These are phyloP conservation scores for Penaeus vannamei DNA, from an alignment of 1,140 invertebrate species.

Conservation along the genomic window DNA sequence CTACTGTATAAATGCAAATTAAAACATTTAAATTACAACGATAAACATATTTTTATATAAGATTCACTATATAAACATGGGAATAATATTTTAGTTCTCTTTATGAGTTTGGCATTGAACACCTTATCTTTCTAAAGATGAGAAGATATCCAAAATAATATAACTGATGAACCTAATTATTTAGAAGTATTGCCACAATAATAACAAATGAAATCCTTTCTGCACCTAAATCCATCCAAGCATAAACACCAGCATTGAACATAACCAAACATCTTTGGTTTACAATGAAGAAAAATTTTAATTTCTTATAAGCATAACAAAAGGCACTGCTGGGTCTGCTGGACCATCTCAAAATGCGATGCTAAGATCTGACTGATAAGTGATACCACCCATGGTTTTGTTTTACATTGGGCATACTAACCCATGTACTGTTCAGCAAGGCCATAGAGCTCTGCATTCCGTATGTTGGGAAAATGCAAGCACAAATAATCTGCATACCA, in stretches of 20 bases:
- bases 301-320: no score
- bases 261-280: conserved; percentile 37
- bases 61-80: conserved; percentile 59
- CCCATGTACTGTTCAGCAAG: no score
- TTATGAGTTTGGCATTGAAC: conserved; percentile 32
- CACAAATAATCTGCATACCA: no score
- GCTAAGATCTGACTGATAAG: no score
- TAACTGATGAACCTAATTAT: conserved; percentile 23
- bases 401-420: no score
- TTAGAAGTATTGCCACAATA: conserved; percentile 42
- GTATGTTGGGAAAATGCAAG: no score
- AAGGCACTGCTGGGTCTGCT: no score
- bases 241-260: background rate
- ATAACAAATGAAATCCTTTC: conserved; percentile 10
- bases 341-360: no score
- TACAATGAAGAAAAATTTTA: background rate
- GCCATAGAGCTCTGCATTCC: no score
- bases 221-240: background rate
- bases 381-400: no score
- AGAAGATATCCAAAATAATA: conserved; percentile 38
- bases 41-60: conserved; percentile 61
- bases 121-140: conserved; percentile 34
- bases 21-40: conserved; percentile 61
- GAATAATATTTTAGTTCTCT: conserved; percentile 49
- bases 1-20: conserved; percentile 48